A percentile compares a stretch with the other conserved stretches of the same genome.
phyloP scores from a whole-genome alignment of 2,888 invertebrate species.

The Muscina levida region DNA sequence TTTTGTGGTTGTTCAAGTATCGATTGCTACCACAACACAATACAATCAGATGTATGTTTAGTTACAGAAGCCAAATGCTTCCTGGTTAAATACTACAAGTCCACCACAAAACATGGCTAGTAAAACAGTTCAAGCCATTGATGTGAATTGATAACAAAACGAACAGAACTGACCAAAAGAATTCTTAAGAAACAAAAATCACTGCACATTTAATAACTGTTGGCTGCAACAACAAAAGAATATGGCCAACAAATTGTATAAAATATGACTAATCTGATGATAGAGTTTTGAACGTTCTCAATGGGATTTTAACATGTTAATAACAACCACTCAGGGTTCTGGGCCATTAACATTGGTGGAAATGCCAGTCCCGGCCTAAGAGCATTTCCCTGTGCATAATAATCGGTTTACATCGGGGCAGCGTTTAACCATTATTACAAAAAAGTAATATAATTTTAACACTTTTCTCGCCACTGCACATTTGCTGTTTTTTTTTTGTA shows the following conservation, averaged over 20 bases:
- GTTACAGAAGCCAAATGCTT: constrained; percentile 23
- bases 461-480: constrained; percentile 42
- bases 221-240: background rate
- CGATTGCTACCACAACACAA: constrained; percentile 2
- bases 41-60: background rate
- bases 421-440: constrained; percentile 39
- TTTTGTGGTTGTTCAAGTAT: background rate
- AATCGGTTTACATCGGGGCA: constrained; percentile 20
- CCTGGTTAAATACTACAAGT: constrained; percentile 10
- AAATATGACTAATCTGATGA: constrained; percentile 24
- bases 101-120: background rate
- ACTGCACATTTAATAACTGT: constrained; percentile 14
- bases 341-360: constrained; percentile 52
- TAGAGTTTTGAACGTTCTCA: background rate
- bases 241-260: background rate
- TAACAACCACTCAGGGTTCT: constrained; percentile 56
- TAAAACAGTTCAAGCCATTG: background rate
- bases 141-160: constrained; percentile 17
- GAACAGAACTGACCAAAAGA: constrained; percentile 37
- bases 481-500: background rate
- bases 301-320: constrained; percentile 27
- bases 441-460: constrained; percentile 62
- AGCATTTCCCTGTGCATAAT: background rate
- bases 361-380: background rate
- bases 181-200: constrained; percentile 50